phyloP scores from a whole-genome alignment of 2,888 invertebrate genomes.

The Branchellion lobata region DNA sequence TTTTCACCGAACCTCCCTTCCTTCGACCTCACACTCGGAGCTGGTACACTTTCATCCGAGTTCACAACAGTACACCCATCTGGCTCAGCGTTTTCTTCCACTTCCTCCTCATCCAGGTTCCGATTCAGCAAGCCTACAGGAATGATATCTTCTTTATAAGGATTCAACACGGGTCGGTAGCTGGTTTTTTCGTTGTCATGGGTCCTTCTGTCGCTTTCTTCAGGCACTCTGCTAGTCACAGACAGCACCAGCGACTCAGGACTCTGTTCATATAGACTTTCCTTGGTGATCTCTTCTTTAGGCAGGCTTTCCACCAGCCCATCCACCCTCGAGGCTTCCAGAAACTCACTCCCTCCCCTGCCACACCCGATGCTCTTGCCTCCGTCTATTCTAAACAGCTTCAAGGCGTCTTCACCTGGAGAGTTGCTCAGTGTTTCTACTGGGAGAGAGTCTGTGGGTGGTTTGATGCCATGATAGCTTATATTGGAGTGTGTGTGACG shows the following conservation, averaged over 20 bases:
- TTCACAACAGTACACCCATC: neutral
- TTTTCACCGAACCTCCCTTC: too few relatives aligned
- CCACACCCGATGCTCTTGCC: neutral
- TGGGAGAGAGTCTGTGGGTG: neutral
- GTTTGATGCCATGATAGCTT: too few relatives aligned
- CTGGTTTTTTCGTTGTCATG: neutral
- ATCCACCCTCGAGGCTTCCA: neutral
- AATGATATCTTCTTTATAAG: conserved; percentile 56
- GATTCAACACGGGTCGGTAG: neutral
- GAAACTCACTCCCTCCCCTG: neutral
- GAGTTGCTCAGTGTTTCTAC: conserved; percentile 6
- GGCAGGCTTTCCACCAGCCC: neutral
- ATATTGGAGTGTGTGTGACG: too few relatives aligned
- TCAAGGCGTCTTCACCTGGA: neutral
- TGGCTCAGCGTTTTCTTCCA: neutral
- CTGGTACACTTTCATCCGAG: neutral
- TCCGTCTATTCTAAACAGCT: conserved; percentile 6
- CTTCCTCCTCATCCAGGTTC: neutral
- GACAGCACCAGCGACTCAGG: neutral
- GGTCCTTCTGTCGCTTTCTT: neutral
- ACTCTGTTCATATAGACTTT: conserved; percentile 6
- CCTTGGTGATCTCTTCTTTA: neutral
- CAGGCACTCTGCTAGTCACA: neutral
- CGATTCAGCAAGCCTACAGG: conserved; percentile 56
- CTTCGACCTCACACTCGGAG: too few relatives aligned